Evolutionary conservation across 1,140 invertebrate species (phyloP).

Genomic region (Scaptomyza pallida): DNA sequence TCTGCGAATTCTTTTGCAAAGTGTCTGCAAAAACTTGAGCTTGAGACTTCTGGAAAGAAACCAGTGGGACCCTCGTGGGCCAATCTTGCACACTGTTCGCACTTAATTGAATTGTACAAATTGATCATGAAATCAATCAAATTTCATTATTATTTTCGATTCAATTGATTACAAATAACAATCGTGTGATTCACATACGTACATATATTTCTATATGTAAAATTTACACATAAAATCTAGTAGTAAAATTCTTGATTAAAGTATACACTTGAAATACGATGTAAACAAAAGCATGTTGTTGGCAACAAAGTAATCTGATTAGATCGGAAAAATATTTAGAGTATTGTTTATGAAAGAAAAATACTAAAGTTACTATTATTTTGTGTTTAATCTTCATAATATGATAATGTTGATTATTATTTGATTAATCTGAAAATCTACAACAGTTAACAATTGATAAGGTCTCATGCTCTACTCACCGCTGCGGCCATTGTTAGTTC

Average conservation of each 20-base stretch:
- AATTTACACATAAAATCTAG: too few species aligned
- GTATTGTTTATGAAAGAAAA: too few species aligned
- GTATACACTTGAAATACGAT: neutral
- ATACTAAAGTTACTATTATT: too few species aligned
- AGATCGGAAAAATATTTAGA: too few species aligned
- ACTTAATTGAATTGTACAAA: slow-evolving; percentile 63
- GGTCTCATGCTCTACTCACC: slow-evolving; percentile 51
- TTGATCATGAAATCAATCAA: slow-evolving; percentile 75
- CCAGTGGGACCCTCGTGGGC: neutral
- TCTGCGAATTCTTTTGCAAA: slow-evolving; percentile 70
- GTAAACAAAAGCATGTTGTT: slow-evolving; percentile 18
- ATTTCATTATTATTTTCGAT: slow-evolving; percentile 42
- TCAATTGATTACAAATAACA: slow-evolving; percentile 32
- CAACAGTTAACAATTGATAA: too few species aligned
- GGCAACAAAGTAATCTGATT: too few species aligned
- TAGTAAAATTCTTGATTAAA: neutral
- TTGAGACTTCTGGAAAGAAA: slow-evolving; percentile 2
- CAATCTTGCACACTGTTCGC: neutral
- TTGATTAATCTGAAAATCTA: too few species aligned
- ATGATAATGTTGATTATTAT: too few species aligned
- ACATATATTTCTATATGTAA: too few species aligned
- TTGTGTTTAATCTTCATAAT: too few species aligned
- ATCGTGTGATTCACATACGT: neutral
- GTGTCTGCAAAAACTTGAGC: slow-evolving; percentile 32
- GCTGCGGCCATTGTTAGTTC: slow-evolving; percentile 74